These are phyloP conservation scores for Neoscelio sp. DNA, from an alignment of 2,888 invertebrate genomes.

Conservation along the genomic window DNA sequence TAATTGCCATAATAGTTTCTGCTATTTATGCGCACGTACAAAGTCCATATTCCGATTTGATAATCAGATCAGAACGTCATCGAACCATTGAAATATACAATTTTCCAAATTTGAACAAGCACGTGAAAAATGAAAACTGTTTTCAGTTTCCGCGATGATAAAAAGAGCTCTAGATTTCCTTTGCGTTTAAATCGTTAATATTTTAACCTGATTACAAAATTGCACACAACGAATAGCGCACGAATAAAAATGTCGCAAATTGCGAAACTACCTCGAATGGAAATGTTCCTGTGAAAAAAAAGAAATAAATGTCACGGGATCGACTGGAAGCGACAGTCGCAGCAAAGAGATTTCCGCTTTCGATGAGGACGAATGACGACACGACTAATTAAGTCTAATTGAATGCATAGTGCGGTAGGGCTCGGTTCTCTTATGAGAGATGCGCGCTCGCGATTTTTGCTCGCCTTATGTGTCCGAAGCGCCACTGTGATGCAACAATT, in stretches of 20 bases:
- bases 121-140: background rate
- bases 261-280: no score
- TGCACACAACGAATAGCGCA: background rate
- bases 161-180: background rate
- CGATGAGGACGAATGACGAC: constrained; percentile 70
- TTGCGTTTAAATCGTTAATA: background rate
- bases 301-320: constrained; percentile 8
- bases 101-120: constrained; percentile 24
- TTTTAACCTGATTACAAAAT: background rate
- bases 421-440: constrained; percentile 48
- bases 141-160: constrained; percentile 15
- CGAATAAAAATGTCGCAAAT: background rate
- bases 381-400: constrained; percentile 75
- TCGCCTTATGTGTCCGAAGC: constrained; percentile 62
- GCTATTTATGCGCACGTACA: background rate
- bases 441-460: constrained; percentile 63
- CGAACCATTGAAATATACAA: constrained; percentile 21
- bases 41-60: constrained; percentile 36
- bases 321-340: constrained; percentile 47
- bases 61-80: constrained; percentile 57
- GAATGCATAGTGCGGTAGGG: constrained; percentile 71
- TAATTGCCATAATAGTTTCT: constrained; percentile 39
- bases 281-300: constrained; percentile 8
- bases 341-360: constrained; percentile 67
- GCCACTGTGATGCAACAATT: constrained; percentile 73